Base-by-base conservation (phyloP, 2,888 invertebrate genomes). In the Opisthograptis luteolata region DNA sequence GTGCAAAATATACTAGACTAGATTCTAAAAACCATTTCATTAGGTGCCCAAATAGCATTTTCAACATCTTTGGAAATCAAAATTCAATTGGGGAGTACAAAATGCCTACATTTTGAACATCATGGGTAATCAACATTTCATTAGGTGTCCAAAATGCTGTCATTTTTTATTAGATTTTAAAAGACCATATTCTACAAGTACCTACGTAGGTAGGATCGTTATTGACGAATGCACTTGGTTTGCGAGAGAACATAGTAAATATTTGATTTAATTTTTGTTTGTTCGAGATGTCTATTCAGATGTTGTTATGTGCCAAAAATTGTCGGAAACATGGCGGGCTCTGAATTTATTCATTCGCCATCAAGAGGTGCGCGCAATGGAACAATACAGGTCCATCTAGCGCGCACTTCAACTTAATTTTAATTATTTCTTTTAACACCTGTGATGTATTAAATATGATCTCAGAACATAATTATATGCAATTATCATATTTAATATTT, bases 361-460 rank as follows among this genome's bases (percentile, higher is more conserved):
- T 55, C 24, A 14, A 39, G 37, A 34, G 9, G 47, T 45, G 51
- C 46, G 40, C 36, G 8, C 28, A 14, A 8, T 3, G 0, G 12
- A 10, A 25, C 24, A 28, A 12, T 0, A 37, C 31, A 32, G 25
- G 8, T 34, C 0, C n/a, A 46, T 53, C 42, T 52, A 39, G 42
- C 43, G 44, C 41, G 63, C 71, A 70, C 68, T 70, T 70, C 62
- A 57, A 56, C 71, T 72, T 76, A 73, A 64, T 68, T 68, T 73
- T 73, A 68, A 69, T 72, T 70, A 71, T 70, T 79, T 87, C 85
- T 84, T 88, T 82, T 86, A 90, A 92, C 92, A 92, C 92, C 92
- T 93, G 92, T 93, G 92, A 92, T 92, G 92, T 92, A 92, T 92
- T 92, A 92, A 92, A 91, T 91, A 92, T 92, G 93, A 93, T 93